Base-by-base conservation (phyloP, 2,888 invertebrate genomes). In the Notocelia uddmanniana region DNA sequence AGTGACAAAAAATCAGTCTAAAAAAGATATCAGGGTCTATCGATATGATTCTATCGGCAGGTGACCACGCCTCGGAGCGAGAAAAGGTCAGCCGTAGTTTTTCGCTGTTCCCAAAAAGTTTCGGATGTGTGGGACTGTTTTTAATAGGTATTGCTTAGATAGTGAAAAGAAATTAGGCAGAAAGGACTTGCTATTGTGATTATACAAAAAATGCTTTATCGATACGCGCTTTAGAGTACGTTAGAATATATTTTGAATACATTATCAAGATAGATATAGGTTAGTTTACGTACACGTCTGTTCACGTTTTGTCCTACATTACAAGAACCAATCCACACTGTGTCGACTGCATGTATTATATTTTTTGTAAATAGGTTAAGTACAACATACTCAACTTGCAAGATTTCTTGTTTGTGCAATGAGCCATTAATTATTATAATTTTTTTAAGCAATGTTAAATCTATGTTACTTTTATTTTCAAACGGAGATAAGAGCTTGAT, bases 41-140 rank as follows among this genome's bases (percentile, higher is more conserved):
- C 10, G 64, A 64, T 54, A 64, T 85, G 82, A 89, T 89, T 89
- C 85, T 84, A 83, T 86, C 85, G 87, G 85, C 83, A 78, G 82
- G 72, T 83, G 87, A 88, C 85, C 86, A 87, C 77, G 83, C 84
- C 83, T 81, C 84, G 87, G 90, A 86, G 89, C 85, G 85, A 91
- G 91, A 88, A 80, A 82, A 87, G 92, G 92, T 85, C 85, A 87
- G 92, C 92, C 92, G 93, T 89, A 90, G 92, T 91, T 88, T 87
- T 85, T 91, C 92, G 91, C 87, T 89, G 92, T 93, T 92, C 89
- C 92, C 87, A 83, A 86, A 86, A 82, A 89, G 92, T 89, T 93
- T 93, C 93, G 93, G 93, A 93, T 85, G 93, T 93, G 90, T 82
- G 86, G 89, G 90, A 93, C 93, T 89, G 87, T 89, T 91, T 82